phyloP scores from a whole-genome alignment of 2,888 invertebrate genomes.

The Tipula vernalis region DNA sequence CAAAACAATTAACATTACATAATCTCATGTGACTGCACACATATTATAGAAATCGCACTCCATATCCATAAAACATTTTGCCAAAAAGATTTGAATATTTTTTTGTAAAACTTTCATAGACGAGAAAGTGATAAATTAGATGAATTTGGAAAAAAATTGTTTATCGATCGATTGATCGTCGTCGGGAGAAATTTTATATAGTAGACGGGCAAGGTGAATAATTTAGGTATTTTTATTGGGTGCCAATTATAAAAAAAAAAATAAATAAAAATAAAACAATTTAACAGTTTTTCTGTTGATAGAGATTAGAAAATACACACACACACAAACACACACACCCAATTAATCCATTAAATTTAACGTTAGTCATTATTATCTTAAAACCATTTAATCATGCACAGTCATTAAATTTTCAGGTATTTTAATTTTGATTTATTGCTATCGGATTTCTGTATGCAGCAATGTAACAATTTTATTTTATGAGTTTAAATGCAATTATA shows the following conservation, averaged over 20 bases:
- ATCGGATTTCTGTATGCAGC: background rate
- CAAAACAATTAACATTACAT: background rate
- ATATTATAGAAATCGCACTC: too few species aligned
- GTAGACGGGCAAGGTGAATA: background rate
- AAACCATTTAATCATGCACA: background rate
- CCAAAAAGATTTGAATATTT: background rate
- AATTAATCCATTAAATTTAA: background rate
- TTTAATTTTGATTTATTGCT: background rate
- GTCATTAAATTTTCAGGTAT: background rate
- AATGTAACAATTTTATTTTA: background rate
- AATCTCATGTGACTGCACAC: background rate
- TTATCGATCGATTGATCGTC: background rate
- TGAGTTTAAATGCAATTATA: background rate
- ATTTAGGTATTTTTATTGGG: background rate
- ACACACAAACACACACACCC: background rate
- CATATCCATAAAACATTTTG: background rate
- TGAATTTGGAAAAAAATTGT: background rate
- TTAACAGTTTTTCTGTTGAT: background rate
- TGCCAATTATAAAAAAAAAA: background rate
- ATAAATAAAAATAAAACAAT: too few species aligned
- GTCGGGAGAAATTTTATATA: background rate
- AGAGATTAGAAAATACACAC: background rate
- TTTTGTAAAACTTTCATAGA: background rate
- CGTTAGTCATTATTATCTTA: background rate
- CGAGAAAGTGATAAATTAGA: background rate